Conservation (phyloP, 1,140 invertebrate genomes). For the Lutraria rhynchaena region DNA sequence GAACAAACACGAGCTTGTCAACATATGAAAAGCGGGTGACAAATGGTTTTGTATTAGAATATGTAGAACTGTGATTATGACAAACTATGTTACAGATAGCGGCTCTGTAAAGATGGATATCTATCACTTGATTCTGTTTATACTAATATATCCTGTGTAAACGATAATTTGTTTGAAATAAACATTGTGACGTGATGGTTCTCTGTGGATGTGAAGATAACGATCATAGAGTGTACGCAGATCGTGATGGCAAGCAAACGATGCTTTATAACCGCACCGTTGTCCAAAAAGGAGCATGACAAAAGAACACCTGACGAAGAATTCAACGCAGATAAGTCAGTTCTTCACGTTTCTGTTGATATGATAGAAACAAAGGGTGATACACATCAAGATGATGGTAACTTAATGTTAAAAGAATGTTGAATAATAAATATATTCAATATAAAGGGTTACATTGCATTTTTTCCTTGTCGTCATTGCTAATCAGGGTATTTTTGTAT, state of each 20-base stretch:
- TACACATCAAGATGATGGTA: too few species aligned
- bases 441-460: too few species aligned
- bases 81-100: slow-evolving; percentile 1
- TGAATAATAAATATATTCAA: too few species aligned
- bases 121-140: background rate
- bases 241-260: background rate
- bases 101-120: background rate
- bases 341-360: too few species aligned
- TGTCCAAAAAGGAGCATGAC: background rate
- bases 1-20: slow-evolving; percentile 19
- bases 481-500: too few species aligned
- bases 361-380: too few species aligned
- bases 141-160: too few species aligned
- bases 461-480: too few species aligned
- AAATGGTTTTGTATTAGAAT: slow-evolving; percentile 13
- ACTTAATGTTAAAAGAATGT: too few species aligned
- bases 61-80: background rate
- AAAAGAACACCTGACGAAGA: slow-evolving; percentile 17
- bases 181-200: too few species aligned
- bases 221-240: background rate
- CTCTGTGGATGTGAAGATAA: background rate
- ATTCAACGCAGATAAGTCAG: too few species aligned
- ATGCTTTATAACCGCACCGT: background rate
- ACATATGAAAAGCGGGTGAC: slow-evolving; percentile 10
- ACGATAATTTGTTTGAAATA: too few species aligned